phyloP scores from a whole-genome alignment of 2,888 invertebrate genomes.

The Timema cristinae region DNA sequence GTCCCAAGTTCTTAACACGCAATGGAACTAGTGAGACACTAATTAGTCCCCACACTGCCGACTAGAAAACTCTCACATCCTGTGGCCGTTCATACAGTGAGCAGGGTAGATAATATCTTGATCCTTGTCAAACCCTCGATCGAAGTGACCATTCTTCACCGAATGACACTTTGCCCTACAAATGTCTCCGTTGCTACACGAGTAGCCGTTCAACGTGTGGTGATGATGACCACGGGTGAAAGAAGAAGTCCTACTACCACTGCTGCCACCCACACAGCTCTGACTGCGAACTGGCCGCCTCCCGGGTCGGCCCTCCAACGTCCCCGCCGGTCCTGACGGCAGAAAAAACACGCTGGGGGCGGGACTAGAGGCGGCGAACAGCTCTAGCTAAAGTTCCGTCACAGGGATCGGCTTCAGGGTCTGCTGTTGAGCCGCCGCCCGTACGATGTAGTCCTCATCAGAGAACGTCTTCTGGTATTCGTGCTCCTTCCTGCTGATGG shows the following conservation, averaged over 20 bases:
- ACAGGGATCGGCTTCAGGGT: constrained; percentile 62
- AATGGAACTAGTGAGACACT: too few species aligned
- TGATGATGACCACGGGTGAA: constrained; percentile 53
- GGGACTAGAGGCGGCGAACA: constrained; percentile 80
- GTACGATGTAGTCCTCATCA: constrained; percentile 78
- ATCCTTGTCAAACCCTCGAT: neutral
- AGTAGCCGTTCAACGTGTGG: constrained; percentile 69
- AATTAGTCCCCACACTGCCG: neutral
- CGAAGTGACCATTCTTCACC: constrained; percentile 22
- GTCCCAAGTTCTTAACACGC: too few species aligned
- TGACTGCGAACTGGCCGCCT: constrained; percentile 22
- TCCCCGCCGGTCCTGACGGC: constrained; percentile 55
- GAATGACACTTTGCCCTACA: constrained; percentile 44
- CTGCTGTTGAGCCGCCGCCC: constrained; percentile 54
- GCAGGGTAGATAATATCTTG: constrained; percentile 2
- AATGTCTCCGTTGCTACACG: constrained; percentile 66
- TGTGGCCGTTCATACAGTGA: constrained; percentile 14
- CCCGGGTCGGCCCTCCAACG: constrained; percentile 44
- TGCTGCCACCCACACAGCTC: constrained; percentile 14
- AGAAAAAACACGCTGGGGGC: constrained; percentile 71
- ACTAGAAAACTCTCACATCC: neutral
- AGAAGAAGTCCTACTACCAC: constrained; percentile 40
- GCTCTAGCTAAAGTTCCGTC: constrained; percentile 94
- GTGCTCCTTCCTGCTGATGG: constrained; percentile 71
- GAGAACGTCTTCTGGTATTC: constrained; percentile 88